Conservation (phyloP, 2,797 vertebrate species). For the Malurus splendens region DNA sequence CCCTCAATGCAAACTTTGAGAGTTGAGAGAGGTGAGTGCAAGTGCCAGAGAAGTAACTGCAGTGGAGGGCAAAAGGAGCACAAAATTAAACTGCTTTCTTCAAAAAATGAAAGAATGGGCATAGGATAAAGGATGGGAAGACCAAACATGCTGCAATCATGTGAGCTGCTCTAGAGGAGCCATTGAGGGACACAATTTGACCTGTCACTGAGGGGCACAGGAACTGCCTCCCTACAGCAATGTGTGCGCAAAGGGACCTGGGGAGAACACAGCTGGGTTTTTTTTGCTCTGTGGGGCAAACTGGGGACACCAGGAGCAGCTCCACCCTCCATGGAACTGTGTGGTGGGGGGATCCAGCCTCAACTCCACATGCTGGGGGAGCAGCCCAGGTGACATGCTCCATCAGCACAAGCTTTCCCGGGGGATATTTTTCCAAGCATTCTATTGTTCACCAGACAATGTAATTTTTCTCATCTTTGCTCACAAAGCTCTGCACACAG, state of each 20-base stretch:
- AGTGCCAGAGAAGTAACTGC: background rate
- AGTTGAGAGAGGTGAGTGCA: background rate
- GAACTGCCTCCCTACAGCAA: background rate
- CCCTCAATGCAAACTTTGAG: background rate
- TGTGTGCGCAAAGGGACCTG: fast-evolving
- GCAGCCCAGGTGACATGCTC: background rate
- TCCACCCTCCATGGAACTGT: background rate
- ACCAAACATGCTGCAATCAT: background rate
- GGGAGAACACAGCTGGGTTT: fast-evolving
- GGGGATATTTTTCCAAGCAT: fast-evolving
- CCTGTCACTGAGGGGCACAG: background rate
- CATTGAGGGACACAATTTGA: fast-evolving
- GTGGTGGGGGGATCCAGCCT: background rate
- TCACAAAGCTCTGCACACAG: background rate
- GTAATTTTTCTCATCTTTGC: background rate
- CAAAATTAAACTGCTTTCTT: background rate
- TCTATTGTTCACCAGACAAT: background rate
- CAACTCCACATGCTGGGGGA: background rate
- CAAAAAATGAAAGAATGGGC: background rate
- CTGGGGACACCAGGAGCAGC: background rate
- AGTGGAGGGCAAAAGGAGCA: background rate
- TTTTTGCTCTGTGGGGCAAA: fast-evolving
- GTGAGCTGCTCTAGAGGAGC: background rate
- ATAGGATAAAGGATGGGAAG: background rate
- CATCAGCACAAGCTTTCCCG: fast-evolving